phyloP scores from a whole-genome alignment of 2,888 invertebrate genomes.

The Suillia variegata region DNA sequence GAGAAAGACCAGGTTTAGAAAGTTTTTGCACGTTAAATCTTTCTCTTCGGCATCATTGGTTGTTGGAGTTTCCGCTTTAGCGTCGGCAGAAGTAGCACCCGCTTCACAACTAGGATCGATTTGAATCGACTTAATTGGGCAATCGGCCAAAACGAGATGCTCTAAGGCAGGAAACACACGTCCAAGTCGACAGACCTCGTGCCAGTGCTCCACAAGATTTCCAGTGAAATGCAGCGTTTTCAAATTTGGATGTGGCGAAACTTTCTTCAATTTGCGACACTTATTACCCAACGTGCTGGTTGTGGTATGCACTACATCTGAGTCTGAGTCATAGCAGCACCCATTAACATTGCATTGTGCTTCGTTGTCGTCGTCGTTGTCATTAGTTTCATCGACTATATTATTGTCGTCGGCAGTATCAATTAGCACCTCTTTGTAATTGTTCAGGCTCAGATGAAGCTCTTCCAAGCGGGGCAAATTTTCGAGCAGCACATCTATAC shows the following conservation, averaged over 20 bases:
- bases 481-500: slow-evolving; percentile 76
- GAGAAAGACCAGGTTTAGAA: slow-evolving; percentile 69
- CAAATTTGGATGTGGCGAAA: slow-evolving; percentile 69
- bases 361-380: slow-evolving; percentile 14
- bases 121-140: slow-evolving; percentile 69
- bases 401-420: slow-evolving; percentile 56
- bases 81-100: slow-evolving; percentile 29
- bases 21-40: slow-evolving; percentile 64
- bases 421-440: slow-evolving; percentile 78
- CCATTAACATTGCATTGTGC: neutral
- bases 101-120: neutral
- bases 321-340: neutral
- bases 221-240: slow-evolving; percentile 86
- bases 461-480: slow-evolving; percentile 83
- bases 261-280: slow-evolving; percentile 45
- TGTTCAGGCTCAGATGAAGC: slow-evolving; percentile 89
- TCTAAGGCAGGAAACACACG: slow-evolving; percentile 85
- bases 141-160: slow-evolving; percentile 84
- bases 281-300: slow-evolving; percentile 24
- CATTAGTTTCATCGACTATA: slow-evolving; percentile 13
- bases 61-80: slow-evolving; percentile 64
- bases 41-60: slow-evolving; percentile 62
- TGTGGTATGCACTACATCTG: slow-evolving; percentile 18
- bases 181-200: slow-evolving; percentile 82
- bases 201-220: slow-evolving; percentile 85